Percentiles rank a stretch among this genome's conserved stretches.
These are phyloP conservation scores for Python bivittatus DNA, from an alignment of 2,113 vertebrate genomes.

Conservation along the genomic window DNA sequence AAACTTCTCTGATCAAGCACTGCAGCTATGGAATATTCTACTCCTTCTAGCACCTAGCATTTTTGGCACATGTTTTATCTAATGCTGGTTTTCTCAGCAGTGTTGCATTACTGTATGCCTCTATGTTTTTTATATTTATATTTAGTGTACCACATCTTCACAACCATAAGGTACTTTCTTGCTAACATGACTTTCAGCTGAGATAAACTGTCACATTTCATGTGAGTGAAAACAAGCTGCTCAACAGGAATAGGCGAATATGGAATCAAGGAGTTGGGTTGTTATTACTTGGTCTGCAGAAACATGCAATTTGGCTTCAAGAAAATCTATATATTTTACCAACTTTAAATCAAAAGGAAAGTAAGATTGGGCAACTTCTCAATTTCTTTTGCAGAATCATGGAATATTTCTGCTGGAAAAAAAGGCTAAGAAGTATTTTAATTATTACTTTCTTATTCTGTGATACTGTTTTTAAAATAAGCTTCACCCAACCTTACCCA, in stretches of 20 bases:
- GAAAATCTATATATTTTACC: neutral
- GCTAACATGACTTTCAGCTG: neutral
- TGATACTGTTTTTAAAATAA: neutral
- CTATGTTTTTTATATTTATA: neutral
- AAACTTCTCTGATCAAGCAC: neutral
- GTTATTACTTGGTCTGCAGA: neutral
- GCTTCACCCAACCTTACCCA: neutral
- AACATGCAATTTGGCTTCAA: neutral
- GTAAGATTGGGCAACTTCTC: neutral
- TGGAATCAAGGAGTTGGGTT: neutral
- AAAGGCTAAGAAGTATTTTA: neutral
- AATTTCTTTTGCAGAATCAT: neutral
- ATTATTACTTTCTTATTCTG: neutral
- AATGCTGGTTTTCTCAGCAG: neutral
- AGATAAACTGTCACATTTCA: neutral
- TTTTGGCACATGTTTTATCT: neutral
- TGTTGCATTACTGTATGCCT: neutral
- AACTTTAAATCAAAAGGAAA: neutral
- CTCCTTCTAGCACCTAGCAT: neutral
- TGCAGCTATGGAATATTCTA: neutral
- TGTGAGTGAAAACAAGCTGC: neutral
- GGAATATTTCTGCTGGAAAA: neutral
- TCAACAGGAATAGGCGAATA: neutral
- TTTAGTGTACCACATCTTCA: neutral
- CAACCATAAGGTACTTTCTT: neutral